A percentile compares a stretch with the other conserved stretches of the same genome.
Evolutionary conservation across 1,140 invertebrate genomes (phyloP).

Genomic region (Leptonema lineaticorne): DNA sequence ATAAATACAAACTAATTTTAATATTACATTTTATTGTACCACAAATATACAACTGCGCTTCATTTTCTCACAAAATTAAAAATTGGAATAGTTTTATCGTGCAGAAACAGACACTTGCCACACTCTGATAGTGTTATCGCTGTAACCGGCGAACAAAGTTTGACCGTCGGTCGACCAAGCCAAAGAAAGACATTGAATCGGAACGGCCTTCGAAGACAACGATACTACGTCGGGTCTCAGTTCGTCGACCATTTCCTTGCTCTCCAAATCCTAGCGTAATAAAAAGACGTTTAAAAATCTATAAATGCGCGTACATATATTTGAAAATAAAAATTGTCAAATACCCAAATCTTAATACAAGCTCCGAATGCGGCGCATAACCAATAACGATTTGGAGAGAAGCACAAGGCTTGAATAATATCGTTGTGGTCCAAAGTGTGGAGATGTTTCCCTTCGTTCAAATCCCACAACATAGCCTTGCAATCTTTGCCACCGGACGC

Average conservation of each 20-base stretch:
- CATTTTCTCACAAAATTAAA: background rate
- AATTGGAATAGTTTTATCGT: constrained; percentile 54
- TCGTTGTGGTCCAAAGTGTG: constrained; percentile 99
- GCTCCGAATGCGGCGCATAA: constrained; percentile 99
- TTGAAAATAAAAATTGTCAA: constrained; percentile 28
- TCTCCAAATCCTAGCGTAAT: constrained; percentile 86
- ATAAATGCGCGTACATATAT: background rate
- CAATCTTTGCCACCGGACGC: constrained; percentile 99
- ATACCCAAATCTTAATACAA: constrained; percentile 97
- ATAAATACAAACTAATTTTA: constrained; percentile 15
- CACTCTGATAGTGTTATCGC: constrained; percentile 96
- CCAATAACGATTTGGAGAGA: constrained; percentile 99
- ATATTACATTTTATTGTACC: constrained; percentile 4
- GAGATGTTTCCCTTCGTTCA: constrained; percentile 99
- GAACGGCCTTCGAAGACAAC: constrained; percentile 77
- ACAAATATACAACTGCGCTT: background rate
- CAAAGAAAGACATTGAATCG: constrained; percentile 94
- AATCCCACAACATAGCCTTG: constrained; percentile 99
- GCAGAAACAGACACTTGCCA: constrained; percentile 94
- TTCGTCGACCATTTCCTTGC: constrained; percentile 99
- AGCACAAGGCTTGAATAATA: constrained; percentile 96
- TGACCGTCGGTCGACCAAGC: constrained; percentile 99
- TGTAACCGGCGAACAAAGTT: constrained; percentile 98
- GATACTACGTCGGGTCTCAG: constrained; percentile 90
- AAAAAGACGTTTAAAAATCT: constrained; percentile 1